These are phyloP conservation scores for Oscheius myriophilus DNA, from an alignment of 2,888 invertebrate genomes.

Conservation along the genomic window DNA sequence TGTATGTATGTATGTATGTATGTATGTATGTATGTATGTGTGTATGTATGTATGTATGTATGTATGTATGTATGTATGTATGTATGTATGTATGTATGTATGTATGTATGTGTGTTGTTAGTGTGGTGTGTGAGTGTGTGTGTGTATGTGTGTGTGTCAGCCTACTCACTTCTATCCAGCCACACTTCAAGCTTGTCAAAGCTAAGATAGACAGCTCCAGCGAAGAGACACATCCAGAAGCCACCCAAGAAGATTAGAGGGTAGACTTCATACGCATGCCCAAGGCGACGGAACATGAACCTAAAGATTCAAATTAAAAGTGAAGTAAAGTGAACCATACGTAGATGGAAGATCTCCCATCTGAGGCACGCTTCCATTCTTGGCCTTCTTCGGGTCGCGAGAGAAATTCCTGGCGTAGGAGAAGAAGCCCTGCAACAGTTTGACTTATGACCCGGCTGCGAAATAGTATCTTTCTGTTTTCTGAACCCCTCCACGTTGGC, in stretches of 20 bases:
- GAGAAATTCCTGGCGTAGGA: slow-evolving; percentile 45
- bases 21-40: too few species aligned
- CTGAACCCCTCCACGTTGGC: too few species aligned
- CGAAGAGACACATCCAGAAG: slow-evolving; percentile 52
- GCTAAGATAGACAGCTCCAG: slow-evolving; percentile 46
- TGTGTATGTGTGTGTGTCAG: too few species aligned
- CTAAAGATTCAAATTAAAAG: slow-evolving; percentile 39
- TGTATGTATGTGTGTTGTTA: too few species aligned
- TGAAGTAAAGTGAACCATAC: slow-evolving; percentile 10
- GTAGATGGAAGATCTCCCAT: slow-evolving; percentile 45
- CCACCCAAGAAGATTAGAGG: slow-evolving; percentile 56
- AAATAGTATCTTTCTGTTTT: too few species aligned
- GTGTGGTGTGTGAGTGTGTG: too few species aligned
- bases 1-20: too few species aligned
- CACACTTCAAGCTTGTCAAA: slow-evolving; percentile 62
- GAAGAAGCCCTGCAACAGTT: slow-evolving; percentile 32
- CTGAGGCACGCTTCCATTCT: slow-evolving; percentile 35
- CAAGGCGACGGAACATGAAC: slow-evolving; percentile 55
- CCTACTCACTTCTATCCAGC: slow-evolving; percentile 57
- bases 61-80: too few species aligned
- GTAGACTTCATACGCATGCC: slow-evolving; percentile 63
- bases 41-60: too few species aligned
- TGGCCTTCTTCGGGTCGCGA: slow-evolving; percentile 38
- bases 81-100: too few species aligned
- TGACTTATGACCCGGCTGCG: too few species aligned